Evolutionary conservation across 1,140 invertebrate species (phyloP).

Genomic region (Adelges cooleyi): DNA sequence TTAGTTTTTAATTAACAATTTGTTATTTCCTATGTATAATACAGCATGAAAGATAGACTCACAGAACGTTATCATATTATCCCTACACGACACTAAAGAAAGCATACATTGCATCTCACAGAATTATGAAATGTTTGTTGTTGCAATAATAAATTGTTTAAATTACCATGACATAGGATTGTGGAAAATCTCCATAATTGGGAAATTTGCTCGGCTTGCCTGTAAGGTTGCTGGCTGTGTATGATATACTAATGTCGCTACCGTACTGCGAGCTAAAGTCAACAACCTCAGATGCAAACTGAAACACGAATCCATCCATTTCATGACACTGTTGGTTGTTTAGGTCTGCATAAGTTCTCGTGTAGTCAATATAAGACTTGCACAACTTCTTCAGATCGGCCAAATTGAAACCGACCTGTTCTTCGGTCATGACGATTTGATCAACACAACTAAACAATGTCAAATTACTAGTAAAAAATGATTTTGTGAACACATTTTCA

Average conservation of each 20-base stretch:
- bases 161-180: slow-evolving; percentile 71
- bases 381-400: neutral
- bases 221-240: slow-evolving; percentile 72
- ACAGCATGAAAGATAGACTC: neutral
- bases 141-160: too few species aligned
- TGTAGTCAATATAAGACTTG: slow-evolving; percentile 5
- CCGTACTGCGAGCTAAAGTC: slow-evolving; percentile 86
- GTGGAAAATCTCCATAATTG: slow-evolving; percentile 77
- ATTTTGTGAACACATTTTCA: too few species aligned
- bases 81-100: too few species aligned
- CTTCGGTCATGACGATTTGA: neutral
- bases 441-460: too few species aligned
- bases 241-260: slow-evolving; percentile 72
- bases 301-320: slow-evolving; percentile 33
- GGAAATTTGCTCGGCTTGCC: slow-evolving; percentile 74
- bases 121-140: too few species aligned
- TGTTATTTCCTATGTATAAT: too few species aligned
- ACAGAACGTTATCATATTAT: too few species aligned
- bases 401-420: slow-evolving; percentile 1
- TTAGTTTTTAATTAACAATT: too few species aligned
- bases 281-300: slow-evolving; percentile 55
- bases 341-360: neutral
- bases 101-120: too few species aligned
- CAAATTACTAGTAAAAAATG: too few species aligned
- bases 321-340: neutral